Evolutionary conservation across 2,797 vertebrate species (phyloP).

Genomic region (Catharus ustulatus): DNA sequence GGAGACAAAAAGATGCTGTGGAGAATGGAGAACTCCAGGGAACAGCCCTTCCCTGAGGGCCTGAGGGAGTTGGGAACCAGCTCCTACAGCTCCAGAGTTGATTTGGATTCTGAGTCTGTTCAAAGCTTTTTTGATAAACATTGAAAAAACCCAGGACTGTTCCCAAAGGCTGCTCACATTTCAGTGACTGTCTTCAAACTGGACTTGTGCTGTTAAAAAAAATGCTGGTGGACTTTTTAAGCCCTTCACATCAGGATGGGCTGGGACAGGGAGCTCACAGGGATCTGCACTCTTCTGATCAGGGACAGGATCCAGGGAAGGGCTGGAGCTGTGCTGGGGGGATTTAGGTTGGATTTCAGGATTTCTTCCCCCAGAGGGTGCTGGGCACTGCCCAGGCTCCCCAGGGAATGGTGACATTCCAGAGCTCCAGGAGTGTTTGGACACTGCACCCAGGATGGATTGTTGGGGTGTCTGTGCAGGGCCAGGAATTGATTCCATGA

Average conservation of each 20-base stretch:
- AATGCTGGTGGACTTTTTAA: not conserved
- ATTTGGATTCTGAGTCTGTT: not conserved
- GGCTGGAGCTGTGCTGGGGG: not conserved
- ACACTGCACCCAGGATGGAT: fast-evolving
- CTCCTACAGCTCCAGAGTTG: not conserved
- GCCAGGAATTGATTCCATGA: fast-evolving
- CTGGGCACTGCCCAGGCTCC: not conserved
- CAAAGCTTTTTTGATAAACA: not conserved
- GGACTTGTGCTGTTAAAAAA: not conserved
- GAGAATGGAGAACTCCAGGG: not conserved
- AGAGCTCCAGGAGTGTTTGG: not conserved
- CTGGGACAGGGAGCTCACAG: not conserved
- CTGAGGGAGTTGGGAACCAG: not conserved
- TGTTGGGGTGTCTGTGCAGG: not conserved
- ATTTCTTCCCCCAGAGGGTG: too few species aligned
- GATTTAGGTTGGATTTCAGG: fast-evolving
- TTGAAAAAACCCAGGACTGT: not conserved
- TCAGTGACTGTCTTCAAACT: not conserved
- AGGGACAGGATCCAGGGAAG: not conserved
- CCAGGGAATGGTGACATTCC: not conserved
- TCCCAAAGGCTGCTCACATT: not conserved
- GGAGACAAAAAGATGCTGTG: not conserved
- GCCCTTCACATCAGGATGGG: not conserved
- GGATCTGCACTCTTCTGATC: not conserved
- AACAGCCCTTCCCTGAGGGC: not conserved